Evolutionary conservation across 2,113 vertebrate genomes (phyloP).

Genomic region (Scartelaos histophorus): DNA sequence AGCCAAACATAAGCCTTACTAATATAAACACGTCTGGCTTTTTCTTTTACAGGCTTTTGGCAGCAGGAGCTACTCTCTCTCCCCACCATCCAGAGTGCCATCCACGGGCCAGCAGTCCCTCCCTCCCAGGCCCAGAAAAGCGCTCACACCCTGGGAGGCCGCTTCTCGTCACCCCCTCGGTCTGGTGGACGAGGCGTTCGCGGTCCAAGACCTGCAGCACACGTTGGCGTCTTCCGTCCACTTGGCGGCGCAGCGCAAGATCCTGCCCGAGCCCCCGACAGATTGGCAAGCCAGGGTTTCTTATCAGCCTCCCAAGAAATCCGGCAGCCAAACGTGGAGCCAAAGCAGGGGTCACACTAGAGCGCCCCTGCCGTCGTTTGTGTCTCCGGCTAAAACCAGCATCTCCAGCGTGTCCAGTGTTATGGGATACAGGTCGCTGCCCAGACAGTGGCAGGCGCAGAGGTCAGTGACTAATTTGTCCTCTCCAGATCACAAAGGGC

Average conservation of each 20-base stretch:
- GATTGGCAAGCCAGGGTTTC: slow-evolving; percentile 83
- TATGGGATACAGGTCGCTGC: slow-evolving; percentile 70
- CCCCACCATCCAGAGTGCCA: slow-evolving; percentile 78
- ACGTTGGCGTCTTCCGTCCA: slow-evolving; percentile 82
- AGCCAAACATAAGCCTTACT: slow-evolving; percentile 46
- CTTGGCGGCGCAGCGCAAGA: slow-evolving; percentile 87
- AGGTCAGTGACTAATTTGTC: slow-evolving; percentile 74
- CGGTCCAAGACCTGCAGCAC: slow-evolving; percentile 81
- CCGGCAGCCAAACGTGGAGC: slow-evolving; percentile 52
- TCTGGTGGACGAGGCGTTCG: slow-evolving; percentile 89
- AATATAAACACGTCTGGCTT: slow-evolving; percentile 59
- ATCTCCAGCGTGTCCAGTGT: slow-evolving; percentile 47
- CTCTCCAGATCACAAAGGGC: slow-evolving; percentile 69
- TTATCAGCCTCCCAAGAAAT: slow-evolving; percentile 61
- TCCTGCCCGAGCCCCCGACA: slow-evolving; percentile 77
- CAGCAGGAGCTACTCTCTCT: slow-evolving; percentile 79
- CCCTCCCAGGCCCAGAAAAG: slow-evolving; percentile 71
- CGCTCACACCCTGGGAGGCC: slow-evolving; percentile 89
- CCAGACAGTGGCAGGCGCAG: slow-evolving; percentile 76
- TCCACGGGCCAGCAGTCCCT: slow-evolving; percentile 56
- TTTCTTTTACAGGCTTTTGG: slow-evolving; percentile 67
- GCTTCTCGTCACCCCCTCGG: slow-evolving; percentile 87
- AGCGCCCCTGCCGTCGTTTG: slow-evolving; percentile 45
- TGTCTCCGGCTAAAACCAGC: slow-evolving; percentile 62
- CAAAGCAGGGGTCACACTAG: slow-evolving; percentile 22